Evolutionary conservation across 2,797 vertebrate species (phyloP), one percentile per base, ranked within the genome.

Genomic region (Orientallactaga sibirica): DNA sequence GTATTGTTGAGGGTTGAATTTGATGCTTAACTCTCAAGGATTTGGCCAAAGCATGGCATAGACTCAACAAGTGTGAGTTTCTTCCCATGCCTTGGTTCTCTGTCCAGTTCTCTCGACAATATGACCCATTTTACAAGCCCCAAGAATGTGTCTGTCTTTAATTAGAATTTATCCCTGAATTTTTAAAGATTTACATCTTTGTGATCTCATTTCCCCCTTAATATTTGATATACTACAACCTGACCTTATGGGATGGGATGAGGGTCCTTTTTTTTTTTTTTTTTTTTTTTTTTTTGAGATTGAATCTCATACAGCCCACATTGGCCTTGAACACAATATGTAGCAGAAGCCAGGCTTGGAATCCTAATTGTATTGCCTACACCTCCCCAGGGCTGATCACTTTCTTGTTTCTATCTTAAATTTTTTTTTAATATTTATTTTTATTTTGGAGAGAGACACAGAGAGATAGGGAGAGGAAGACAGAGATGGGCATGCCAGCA

Each of bases 1-100:
- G 12, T 70, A 33, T 25, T 91, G 8, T 90, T 64, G 20, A 77
- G 58, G 93, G 18, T 88, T 92, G 68, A 71, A 80, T 84, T 33
- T 75, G 29, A 62, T 68, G 41, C 37, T 70, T 76, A 90, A 83
- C 16, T 52, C 7, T 37, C 77, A 62, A 64, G 55, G 22, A 7
- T 91, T 16, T 76, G 25, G 20, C 8, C 18, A 90, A 25, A 24
- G 71, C 29, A 7, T 8, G 3, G 52, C 19, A 58, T 52, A 33
- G 71, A 41, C 15, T 93, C 55, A 67, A 24, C 12, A 62, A 43
- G 61, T 2, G 1, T 66, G 74, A 84, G 6, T 41, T 55, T 70
- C 62, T 3, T 29, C 15, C 10, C n/a, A 9, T 58, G 61, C 7
- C 24, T 41, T 75, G 7, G 9, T 58, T 90, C 91, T 79, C 78